Evolutionary conservation across 2,113 vertebrate species (phyloP).

Genomic region (Ctenodactylus gundi): DNA sequence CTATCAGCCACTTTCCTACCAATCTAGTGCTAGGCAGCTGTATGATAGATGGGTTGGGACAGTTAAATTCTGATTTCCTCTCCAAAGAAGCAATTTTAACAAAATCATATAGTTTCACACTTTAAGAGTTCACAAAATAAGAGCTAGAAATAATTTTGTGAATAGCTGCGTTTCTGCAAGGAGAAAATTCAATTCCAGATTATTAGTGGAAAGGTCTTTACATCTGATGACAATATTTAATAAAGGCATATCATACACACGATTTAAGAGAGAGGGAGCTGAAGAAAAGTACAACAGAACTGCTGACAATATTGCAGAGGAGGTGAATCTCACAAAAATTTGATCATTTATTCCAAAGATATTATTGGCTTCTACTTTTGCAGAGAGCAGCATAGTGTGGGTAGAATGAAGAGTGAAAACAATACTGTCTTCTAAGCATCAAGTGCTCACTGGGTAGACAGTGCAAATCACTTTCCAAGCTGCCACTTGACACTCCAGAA

Average conservation of each 20-base stretch:
- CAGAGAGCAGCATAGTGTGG: neutral
- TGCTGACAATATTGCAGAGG: neutral
- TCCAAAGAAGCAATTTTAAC: conserved; percentile 39
- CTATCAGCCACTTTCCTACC: neutral
- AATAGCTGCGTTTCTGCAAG: conserved; percentile 7
- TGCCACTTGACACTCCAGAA: neutral
- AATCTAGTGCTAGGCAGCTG: conserved; percentile 9
- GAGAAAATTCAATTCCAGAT: conserved; percentile 24
- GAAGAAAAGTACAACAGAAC: neutral
- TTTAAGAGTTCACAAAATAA: conserved; percentile 24
- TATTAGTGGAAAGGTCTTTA: neutral
- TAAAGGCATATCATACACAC: neutral
- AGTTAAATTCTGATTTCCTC: conserved; percentile 31
- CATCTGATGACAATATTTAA: conserved; percentile 22
- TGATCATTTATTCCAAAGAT: neutral
- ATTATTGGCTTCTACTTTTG: conserved; percentile 6
- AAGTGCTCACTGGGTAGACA: neutral
- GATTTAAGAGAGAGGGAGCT: neutral
- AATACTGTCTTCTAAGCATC: neutral
- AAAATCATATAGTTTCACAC: conserved; percentile 10
- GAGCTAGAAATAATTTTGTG: neutral
- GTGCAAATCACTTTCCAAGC: neutral
- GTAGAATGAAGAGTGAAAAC: neutral
- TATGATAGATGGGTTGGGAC: neutral
- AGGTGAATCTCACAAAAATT: neutral